Evolutionary conservation across 2,797 vertebrate genomes (phyloP), one percentile per base, ranked within the genome.

Genomic region (Tragelaphus oryx): DNA sequence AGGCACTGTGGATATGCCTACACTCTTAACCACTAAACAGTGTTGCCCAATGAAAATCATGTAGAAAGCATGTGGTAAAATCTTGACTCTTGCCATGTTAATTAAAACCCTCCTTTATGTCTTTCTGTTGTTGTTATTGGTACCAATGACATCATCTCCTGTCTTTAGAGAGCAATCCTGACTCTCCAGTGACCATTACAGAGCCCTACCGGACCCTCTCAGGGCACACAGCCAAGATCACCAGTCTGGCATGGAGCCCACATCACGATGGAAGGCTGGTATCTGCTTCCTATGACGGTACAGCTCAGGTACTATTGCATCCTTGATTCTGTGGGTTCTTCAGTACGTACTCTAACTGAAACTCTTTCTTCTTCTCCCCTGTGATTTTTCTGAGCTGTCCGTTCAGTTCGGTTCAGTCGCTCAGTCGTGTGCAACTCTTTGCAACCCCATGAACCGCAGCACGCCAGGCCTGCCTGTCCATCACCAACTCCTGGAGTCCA

Each of bases 191-290:
- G 86, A 98, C 97, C 16, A 95, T 99, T 96, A 99, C 99, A 0
- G 99, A 99, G 97, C 99, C 99, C 4, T 99, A 98, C 94, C 98
- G 99, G 82, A 99, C 99, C 55, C 98, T 99, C 81, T 98, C 98
- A 6, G 99, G 99, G 48, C 99, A 99, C 97, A 99, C 99, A 0
- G 99, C 98, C 74, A 99, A 99, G 98, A 99, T 99, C 97, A 99
- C 99, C 24, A 96, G 98, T 33, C 98, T 99, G 97, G 98, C 99
- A 0, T 99, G 99, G 99, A 99, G 99, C 96, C 99, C 99, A 0
- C 99, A 99, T 97, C 99, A 99, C 0, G 98, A 99, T 5, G 99
- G 98, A 62, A 98, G 98, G 41, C 98, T 99, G 97, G 99, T 99
- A 26, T 99, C 99, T 0, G 99, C 98, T 94, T 99, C 99, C 48